Conservation (phyloP, 1,140 invertebrate genomes). For the Bombus impatiens region DNA sequence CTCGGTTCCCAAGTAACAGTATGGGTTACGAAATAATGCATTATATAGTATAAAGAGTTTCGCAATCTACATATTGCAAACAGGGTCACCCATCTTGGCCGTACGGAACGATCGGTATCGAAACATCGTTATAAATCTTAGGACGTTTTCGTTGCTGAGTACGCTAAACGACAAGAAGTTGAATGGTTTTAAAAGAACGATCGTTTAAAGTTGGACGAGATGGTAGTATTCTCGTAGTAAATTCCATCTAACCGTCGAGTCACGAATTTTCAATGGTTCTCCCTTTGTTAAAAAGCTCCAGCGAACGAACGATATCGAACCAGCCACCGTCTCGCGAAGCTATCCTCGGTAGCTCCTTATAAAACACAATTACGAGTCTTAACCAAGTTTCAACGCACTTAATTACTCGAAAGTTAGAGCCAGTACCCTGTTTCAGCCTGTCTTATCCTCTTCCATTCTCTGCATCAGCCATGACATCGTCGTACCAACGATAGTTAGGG, state of each 20-base stretch:
- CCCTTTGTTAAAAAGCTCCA: constrained; percentile 23
- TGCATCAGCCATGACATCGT: constrained; percentile 39
- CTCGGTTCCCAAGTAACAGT: constrained; percentile 1
- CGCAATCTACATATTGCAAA: constrained; percentile 46
- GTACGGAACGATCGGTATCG: not conserved
- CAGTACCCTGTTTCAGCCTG: constrained; percentile 5
- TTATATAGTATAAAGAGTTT: constrained; percentile 62
- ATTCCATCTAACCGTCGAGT: constrained; percentile 35
- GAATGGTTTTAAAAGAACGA: constrained; percentile 5
- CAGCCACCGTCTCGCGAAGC: constrained; percentile 17
- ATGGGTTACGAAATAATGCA: constrained; percentile 64
- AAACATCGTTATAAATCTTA: not conserved
- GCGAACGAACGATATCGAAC: not conserved
- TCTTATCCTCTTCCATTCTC: constrained; percentile 3
- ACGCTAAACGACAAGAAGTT: not conserved
- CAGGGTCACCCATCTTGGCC: constrained; percentile 45
- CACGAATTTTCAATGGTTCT: constrained; percentile 39
- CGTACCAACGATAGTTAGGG: constrained; percentile 10
- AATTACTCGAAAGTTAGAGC: constrained; percentile 70
- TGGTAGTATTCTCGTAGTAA: not conserved
- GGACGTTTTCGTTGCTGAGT: not conserved
- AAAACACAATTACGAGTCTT: constrained; percentile 73
- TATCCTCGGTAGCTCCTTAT: constrained; percentile 52
- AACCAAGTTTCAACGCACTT: constrained; percentile 73
- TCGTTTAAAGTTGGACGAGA: constrained; percentile 14